Percentiles rank a stretch among this genome's conserved stretches.
These are phyloP conservation scores for Chaetogeoica ovagalla DNA, from an alignment of 2,888 invertebrate species.

Conservation along the genomic window DNA sequence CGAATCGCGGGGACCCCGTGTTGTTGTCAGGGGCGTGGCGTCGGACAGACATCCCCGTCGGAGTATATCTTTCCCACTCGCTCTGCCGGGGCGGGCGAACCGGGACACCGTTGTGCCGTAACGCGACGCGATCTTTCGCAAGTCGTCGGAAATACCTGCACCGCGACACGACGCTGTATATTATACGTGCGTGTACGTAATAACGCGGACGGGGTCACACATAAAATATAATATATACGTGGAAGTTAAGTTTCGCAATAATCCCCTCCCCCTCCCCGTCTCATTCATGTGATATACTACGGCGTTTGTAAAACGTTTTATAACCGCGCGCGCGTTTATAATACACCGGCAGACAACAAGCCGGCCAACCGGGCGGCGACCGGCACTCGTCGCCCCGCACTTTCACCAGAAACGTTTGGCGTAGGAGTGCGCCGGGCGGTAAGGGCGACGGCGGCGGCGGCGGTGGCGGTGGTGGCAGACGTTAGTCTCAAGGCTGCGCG, in stretches of 20 bases:
- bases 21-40: too few species aligned
- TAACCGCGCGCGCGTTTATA: not conserved
- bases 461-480: conserved; percentile 55
- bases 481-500: conserved; percentile 48
- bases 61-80: too few species aligned
- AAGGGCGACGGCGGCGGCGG: not conserved
- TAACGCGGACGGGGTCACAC: too few species aligned
- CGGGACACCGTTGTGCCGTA: too few species aligned
- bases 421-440: conserved; percentile 9
- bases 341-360: too few species aligned
- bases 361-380: too few species aligned
- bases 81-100: too few species aligned
- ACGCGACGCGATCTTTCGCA: not conserved
- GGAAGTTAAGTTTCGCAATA: not conserved
- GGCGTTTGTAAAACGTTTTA: not conserved
- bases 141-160: not conserved
- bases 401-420: conserved; percentile 36
- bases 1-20: too few species aligned
- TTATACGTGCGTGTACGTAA: too few species aligned
- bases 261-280: not conserved
- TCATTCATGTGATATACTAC: too few species aligned
- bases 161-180: not conserved
- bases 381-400: not conserved
- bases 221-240: not conserved
- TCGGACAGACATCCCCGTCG: too few species aligned